These are phyloP conservation scores for Anguilla rostrata DNA, from an alignment of 2,113 vertebrate genomes.

Conservation along the genomic window DNA sequence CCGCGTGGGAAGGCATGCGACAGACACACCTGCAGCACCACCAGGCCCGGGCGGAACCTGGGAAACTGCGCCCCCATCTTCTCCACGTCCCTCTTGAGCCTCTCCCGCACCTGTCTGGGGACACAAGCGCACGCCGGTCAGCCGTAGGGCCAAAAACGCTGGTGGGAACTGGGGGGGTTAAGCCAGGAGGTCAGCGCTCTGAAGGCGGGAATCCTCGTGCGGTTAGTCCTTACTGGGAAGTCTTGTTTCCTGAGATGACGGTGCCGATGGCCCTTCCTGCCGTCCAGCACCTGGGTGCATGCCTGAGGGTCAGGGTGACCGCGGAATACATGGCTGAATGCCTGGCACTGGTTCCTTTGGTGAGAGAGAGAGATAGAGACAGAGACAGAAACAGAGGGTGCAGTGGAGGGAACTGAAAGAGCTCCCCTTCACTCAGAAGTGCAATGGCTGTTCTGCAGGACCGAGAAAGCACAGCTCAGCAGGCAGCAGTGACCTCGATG, in stretches of 20 bases:
- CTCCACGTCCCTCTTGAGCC: constrained; percentile 81
- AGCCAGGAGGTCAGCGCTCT: neutral
- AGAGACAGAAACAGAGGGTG: too few relatives aligned
- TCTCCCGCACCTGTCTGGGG: constrained; percentile 82
- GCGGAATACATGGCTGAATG: neutral
- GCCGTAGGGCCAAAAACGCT: neutral
- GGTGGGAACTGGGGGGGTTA: neutral
- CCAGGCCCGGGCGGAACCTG: constrained; percentile 86
- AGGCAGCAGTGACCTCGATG: neutral
- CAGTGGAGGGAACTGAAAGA: neutral
- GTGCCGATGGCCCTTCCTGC: constrained; percentile 52
- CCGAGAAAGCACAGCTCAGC: neutral
- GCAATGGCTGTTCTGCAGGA: neutral
- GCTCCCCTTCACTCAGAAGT: neutral
- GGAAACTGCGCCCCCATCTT: constrained; percentile 78
- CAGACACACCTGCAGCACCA: constrained; percentile 86
- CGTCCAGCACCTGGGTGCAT: constrained; percentile 1
- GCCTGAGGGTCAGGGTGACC: neutral
- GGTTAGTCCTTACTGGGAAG: constrained; percentile 58
- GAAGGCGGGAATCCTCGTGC: neutral
- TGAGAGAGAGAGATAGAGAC: neutral
- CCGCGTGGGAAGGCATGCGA: too few relatives aligned
- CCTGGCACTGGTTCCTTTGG: neutral
- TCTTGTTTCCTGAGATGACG: constrained; percentile 64
- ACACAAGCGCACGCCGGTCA: neutral